Evolutionary conservation across 2,797 vertebrate species (phyloP).

Genomic region (Acanthurus tractus): DNA sequence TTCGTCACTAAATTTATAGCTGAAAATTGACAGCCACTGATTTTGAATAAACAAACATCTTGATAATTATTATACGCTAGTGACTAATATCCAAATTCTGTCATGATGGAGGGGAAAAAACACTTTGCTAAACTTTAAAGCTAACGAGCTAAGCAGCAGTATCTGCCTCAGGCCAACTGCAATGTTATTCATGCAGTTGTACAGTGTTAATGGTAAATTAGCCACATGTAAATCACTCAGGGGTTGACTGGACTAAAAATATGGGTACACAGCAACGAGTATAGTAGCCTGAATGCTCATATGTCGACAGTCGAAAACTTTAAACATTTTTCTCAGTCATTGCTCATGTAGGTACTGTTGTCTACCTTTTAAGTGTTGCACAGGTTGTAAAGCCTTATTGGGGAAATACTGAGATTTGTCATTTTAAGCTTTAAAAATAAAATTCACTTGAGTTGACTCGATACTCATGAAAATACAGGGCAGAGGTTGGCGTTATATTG

Average conservation of each 20-base stretch:
- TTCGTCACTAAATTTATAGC: too few relatives aligned
- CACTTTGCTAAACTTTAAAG: too few relatives aligned
- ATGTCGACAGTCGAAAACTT: background rate
- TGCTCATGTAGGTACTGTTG: too few relatives aligned
- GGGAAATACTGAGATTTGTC: background rate
- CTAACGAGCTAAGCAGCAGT: too few relatives aligned
- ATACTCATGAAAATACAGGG: background rate
- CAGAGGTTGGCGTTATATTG: background rate
- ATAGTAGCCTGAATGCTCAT: too few relatives aligned
- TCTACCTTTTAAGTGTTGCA: background rate
- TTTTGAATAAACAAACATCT: background rate
- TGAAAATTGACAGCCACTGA: background rate
- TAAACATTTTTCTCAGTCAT: too few relatives aligned
- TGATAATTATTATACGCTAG: background rate
- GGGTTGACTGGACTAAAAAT: background rate
- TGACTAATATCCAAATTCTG: background rate
- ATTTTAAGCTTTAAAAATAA: conserved; percentile 1
- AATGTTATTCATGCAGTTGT: too few relatives aligned
- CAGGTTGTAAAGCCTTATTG: background rate
- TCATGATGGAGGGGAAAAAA: background rate
- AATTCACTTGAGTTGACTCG: background rate
- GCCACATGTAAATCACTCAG: background rate
- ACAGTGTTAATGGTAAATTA: background rate
- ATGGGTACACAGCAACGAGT: too few relatives aligned
- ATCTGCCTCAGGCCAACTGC: too few relatives aligned